These are phyloP conservation scores for Centruroides vittatus DNA, from an alignment of 1,140 invertebrate genomes.

Conservation along the genomic window DNA sequence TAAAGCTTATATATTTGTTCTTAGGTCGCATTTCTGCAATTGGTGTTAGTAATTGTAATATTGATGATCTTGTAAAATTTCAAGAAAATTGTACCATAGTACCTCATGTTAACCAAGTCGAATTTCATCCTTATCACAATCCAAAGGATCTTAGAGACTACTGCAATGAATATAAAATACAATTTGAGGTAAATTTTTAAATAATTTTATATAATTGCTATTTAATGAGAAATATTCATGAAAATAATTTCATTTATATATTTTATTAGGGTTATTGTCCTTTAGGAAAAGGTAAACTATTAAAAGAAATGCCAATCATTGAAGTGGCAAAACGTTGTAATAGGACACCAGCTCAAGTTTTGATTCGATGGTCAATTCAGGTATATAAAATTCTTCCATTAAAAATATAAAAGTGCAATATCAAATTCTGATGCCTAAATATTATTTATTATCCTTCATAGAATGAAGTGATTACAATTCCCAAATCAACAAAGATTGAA, in stretches of 20 bases:
- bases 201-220: no score
- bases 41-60: slow-evolving; percentile 30
- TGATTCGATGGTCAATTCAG: slow-evolving; percentile 28
- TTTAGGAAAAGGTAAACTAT: slow-evolving; percentile 27
- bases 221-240: neutral
- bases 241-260: neutral
- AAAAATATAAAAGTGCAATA: neutral
- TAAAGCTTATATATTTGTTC: slow-evolving; percentile 1
- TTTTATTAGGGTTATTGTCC: slow-evolving; percentile 32
- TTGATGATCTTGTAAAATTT: slow-evolving; percentile 26
- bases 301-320: slow-evolving; percentile 21
- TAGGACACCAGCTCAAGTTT: slow-evolving; percentile 26
- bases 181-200: slow-evolving; percentile 24
- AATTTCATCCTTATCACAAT: slow-evolving; percentile 33
- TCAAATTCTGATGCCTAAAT: neutral
- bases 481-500: slow-evolving; percentile 28
- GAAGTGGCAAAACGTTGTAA: slow-evolving; percentile 20
- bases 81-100: slow-evolving; percentile 24
- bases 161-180: slow-evolving; percentile 28
- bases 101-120: slow-evolving; percentile 33
- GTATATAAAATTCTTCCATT: slow-evolving; percentile 4
- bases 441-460: slow-evolving; percentile 12
- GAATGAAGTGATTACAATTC: slow-evolving; percentile 28
- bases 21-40: slow-evolving; percentile 23
- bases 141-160: slow-evolving; percentile 24